Base-by-base conservation (phyloP, 2,113 vertebrate species). In the Platichthys stellatus region DNA sequence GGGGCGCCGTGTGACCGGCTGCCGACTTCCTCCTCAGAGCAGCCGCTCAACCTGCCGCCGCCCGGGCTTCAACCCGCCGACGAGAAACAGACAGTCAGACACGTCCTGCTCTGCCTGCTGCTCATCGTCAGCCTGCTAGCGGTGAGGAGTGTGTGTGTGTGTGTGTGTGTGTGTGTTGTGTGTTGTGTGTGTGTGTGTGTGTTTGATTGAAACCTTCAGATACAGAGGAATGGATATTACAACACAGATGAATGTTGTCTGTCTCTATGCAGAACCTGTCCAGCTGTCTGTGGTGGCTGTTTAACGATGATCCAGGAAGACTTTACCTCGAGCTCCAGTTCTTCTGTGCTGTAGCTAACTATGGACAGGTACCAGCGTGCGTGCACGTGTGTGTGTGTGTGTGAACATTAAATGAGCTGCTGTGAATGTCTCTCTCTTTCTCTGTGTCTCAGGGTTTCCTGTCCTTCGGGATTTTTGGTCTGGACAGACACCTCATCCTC, bases 211-310 rank as follows among this genome's bases (percentile, higher is more conserved):
- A 6, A 5, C 17, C 14, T 3, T 49, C 47, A 49, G 47, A 51
- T 6, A 18, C 17, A 17, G 47, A 49, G 47, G 28, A 31, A 18
- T 49, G 14, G 15, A 40, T 2, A 40, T 40, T 12, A 40, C 40
- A 31, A 31, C 31, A 31, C 31, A 31, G 31, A 31, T 43, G 3
- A 43, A 3, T 7, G 45, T 68, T 13, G 5, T 58, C 6, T 72
- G 17, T 87, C 11, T 93, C 1, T 13, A 0, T 86, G 26, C 74
- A 99, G 98, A 99, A 99, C 87, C 94, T 99, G 80, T 99, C 97
- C 80, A 99, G 97, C 88, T 98, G 97, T 84, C 94, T 99, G 63
- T 99, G 98, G 98, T 99, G 97, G 97, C 83, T 99, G 53, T 96
- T 98, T 84, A 99, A 96, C 90, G 94, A 93, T 49, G 96, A 97